Conservation (phyloP, 2,888 invertebrate genomes). For the Drosophila merina region DNA sequence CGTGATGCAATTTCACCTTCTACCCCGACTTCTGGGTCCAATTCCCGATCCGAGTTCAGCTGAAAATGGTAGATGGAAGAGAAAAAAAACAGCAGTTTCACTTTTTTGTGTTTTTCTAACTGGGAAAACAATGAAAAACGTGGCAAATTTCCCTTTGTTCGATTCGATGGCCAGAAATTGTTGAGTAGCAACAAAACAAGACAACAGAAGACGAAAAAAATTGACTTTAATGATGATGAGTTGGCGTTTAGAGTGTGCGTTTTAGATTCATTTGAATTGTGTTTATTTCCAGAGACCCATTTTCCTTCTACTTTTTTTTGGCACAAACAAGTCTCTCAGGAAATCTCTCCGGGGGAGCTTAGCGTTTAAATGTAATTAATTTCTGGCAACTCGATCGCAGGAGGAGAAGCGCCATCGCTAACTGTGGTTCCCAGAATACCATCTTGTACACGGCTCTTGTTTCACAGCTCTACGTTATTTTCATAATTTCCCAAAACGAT, state of each 20-base stretch:
- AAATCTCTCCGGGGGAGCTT: constrained; percentile 50
- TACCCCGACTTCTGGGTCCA: constrained; percentile 9
- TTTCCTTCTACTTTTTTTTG: constrained; percentile 56
- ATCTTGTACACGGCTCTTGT: constrained; percentile 56
- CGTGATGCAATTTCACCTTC: constrained; percentile 76
- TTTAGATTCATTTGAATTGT: constrained; percentile 70
- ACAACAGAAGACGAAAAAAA: constrained; percentile 61
- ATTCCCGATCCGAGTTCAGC: constrained; percentile 58
- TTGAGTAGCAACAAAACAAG: constrained; percentile 52
- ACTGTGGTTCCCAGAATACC: constrained; percentile 53
- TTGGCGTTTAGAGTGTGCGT: constrained; percentile 76
- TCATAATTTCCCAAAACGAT: constrained; percentile 46
- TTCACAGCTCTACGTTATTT: constrained; percentile 66
- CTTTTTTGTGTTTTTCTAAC: constrained; percentile 53
- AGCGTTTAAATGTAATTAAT: constrained; percentile 68
- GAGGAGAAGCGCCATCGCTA: constrained; percentile 21
- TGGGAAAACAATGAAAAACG: constrained; percentile 78
- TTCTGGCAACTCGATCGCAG: constrained; percentile 47
- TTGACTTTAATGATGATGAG: constrained; percentile 82
- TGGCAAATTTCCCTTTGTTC: constrained; percentile 80
- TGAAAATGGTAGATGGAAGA: constrained; percentile 19
- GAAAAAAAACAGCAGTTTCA: constrained; percentile 63
- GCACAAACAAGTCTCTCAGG: constrained; percentile 58
- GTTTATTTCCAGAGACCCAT: constrained; percentile 27
- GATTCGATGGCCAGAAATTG: constrained; percentile 69